Base-by-base conservation (phyloP, 2,113 vertebrate genomes). In the Centropristis striata region DNA sequence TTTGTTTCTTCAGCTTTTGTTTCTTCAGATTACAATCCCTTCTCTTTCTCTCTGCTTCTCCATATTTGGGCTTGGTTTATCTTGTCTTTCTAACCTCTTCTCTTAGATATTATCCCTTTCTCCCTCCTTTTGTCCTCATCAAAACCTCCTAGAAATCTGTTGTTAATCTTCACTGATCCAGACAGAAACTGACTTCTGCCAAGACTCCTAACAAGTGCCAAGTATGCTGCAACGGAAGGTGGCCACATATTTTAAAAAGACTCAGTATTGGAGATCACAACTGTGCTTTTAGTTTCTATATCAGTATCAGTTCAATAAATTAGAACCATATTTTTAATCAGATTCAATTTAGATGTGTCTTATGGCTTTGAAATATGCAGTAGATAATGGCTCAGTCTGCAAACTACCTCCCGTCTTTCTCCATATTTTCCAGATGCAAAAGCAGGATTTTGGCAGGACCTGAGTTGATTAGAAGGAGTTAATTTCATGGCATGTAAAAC, bases 401-500 rank as follows among this genome's bases (percentile, higher is more conserved):
- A 75, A 21, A 63, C 37, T 28, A 8, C 49, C 44, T 42, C 7
- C 21, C 1, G 13, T 65, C 37, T 53, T 42, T 49, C 11, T 57
- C 21, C 28, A 21, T 36, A 25, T 60, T 63, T 67, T 68, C 23
- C 23, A 60, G 18, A 64, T 51, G 60, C 10, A 75, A 60, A 67
- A 25, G 54, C 23, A 61, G 10, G 71, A 28, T 8, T 64, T 9
- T 70, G 58, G 41, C 23, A 36, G 27, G 57, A 64, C 41, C 53
- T 47, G 60, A 81, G 85, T 79, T 88, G 81, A 89, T 90, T 87
- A 83, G 78, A 82, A 84, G 77, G 80, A 87, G 82, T 92, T 90
- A 15, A 88, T 90, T 91, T 91, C 75, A 91, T 7, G 32, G 70
- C 75, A 55, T 49, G 83, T 92, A 80, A 92, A 92, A 88, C 9